phyloP scores from a whole-genome alignment of 2,113 vertebrate genomes.

The Melierax canorus region DNA sequence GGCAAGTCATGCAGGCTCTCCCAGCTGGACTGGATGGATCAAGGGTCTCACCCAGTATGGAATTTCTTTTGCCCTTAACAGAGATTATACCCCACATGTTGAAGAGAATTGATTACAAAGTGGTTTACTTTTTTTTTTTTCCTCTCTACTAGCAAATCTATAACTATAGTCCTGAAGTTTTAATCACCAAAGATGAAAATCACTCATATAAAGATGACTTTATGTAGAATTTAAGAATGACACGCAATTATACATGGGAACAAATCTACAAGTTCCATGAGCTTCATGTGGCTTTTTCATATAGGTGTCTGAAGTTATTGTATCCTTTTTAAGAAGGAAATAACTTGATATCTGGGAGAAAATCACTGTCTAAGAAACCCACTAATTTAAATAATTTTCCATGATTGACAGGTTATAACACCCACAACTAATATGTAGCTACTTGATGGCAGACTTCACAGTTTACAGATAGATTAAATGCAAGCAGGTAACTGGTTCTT shows the following conservation, averaged over 20 bases:
- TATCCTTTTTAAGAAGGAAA: background rate
- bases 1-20: background rate
- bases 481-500: background rate
- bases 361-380: constrained; percentile 12
- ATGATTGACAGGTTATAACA: constrained; percentile 1
- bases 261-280: background rate
- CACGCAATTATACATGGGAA: background rate
- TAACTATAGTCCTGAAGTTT: background rate
- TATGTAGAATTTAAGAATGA: background rate
- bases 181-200: background rate
- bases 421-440: constrained; percentile 19
- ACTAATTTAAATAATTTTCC: background rate
- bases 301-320: background rate
- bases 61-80: background rate
- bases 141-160: background rate
- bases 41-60: background rate
- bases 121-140: accelerated
- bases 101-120: background rate
- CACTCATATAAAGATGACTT: background rate
- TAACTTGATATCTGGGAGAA: background rate
- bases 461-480: constrained; percentile 14
- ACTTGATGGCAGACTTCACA: constrained; percentile 8
- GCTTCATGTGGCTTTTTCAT: background rate
- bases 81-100: background rate
- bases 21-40: background rate